A percentile compares a stretch with the other conserved stretches of the same genome.
These are phyloP conservation scores for Poeciliopsis retropinna DNA, from an alignment of 2,113 vertebrate species.

Conservation along the genomic window DNA sequence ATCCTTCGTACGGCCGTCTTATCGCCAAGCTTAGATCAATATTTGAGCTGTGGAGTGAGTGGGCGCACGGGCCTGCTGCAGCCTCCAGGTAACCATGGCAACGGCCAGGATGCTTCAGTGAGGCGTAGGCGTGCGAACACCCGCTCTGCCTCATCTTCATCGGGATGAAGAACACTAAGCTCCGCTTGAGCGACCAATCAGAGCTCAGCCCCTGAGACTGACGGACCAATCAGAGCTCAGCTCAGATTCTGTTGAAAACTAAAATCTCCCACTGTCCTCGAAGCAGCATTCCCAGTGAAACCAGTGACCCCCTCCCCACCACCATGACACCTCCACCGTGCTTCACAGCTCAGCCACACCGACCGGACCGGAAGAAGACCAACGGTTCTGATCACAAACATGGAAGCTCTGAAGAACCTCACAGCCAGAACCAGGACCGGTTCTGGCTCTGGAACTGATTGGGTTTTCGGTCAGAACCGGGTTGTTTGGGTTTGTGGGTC, in stretches of 20 bases:
- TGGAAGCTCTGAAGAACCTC: no score
- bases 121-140: conserved; percentile 10
- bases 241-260: neutral
- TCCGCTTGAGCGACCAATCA: neutral
- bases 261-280: neutral
- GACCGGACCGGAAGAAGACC: neutral
- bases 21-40: neutral
- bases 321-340: neutral
- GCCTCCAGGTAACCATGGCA: conserved; percentile 22
- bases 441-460: neutral
- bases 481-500: conserved; percentile 3
- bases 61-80: neutral
- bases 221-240: neutral
- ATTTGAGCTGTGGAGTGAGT: conserved; percentile 7
- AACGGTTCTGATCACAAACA: no score
- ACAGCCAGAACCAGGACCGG: no score
- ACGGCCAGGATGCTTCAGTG: conserved; percentile 8
- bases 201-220: neutral
- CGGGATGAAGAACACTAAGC: neutral
- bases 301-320: neutral
- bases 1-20: neutral
- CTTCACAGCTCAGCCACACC: no score
- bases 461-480: neutral
- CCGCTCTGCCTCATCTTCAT: neutral
- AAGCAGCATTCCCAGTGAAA: neutral